Evolutionary conservation across 2,113 vertebrate species (phyloP).

Genomic region (Corythoichthys intestinalis): DNA sequence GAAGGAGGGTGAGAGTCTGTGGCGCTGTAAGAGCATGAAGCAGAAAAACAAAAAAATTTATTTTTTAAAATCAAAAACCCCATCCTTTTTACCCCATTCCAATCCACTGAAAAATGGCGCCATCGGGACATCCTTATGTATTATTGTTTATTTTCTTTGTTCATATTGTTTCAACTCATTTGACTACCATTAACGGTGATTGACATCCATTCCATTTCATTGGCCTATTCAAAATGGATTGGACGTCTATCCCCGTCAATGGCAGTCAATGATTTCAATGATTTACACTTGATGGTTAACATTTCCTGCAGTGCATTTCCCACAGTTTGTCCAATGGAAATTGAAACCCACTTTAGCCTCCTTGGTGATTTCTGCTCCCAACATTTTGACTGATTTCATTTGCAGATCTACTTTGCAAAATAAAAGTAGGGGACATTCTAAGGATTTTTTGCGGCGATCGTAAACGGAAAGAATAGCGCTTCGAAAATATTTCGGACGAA

Average conservation of each 20-base stretch:
- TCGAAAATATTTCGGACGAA: slow-evolving; percentile 10
- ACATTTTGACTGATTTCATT: slow-evolving; percentile 43
- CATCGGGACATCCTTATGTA: too few relatives aligned
- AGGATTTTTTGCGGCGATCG: slow-evolving; percentile 4
- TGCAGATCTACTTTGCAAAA: slow-evolving; percentile 17
- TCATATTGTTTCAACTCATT: too few relatives aligned
- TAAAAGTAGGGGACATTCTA: slow-evolving; percentile 18
- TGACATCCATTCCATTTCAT: too few relatives aligned
- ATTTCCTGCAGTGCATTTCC: slow-evolving; percentile 48
- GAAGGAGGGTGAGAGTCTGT: too few relatives aligned
- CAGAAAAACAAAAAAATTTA: too few relatives aligned
- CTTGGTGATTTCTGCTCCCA: slow-evolving; percentile 29
- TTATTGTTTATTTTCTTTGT: too few relatives aligned
- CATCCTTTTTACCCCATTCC: too few relatives aligned
- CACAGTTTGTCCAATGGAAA: slow-evolving; percentile 52
- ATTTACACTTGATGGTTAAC: slow-evolving; percentile 51
- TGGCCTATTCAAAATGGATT: too few relatives aligned
- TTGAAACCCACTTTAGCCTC: slow-evolving; percentile 39
- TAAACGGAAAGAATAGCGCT: slow-evolving; percentile 9
- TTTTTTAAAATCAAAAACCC: too few relatives aligned
- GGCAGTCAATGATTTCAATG: slow-evolving; percentile 13
- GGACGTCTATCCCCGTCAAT: too few relatives aligned
- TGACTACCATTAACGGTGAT: not conserved
- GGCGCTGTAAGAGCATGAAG: too few relatives aligned
- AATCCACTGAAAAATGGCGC: too few relatives aligned